Evolutionary conservation across 2,797 vertebrate genomes (phyloP).

Genomic region (Glossophaga mutica): DNA sequence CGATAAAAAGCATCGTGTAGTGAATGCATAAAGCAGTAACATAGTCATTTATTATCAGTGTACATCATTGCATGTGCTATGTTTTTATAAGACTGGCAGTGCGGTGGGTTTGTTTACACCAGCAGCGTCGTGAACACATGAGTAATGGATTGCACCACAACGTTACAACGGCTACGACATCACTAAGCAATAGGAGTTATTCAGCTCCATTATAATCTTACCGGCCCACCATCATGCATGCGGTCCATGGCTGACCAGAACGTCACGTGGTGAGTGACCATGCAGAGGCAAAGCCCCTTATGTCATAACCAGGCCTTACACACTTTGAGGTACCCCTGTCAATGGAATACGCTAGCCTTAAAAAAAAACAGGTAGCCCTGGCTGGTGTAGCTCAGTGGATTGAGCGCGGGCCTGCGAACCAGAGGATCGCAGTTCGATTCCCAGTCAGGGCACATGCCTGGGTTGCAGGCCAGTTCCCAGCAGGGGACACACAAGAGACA

Average conservation of each 20-base stretch:
- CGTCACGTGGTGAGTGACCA: background rate
- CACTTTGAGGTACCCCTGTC: background rate
- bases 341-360: background rate
- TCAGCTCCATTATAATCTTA: background rate
- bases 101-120: background rate
- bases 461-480: no score
- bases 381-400: no score
- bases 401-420: no score
- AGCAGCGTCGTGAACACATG: background rate
- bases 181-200: background rate
- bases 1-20: background rate
- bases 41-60: background rate
- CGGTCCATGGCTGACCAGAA: background rate
- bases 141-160: background rate
- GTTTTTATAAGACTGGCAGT: background rate
- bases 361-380: background rate
- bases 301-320: background rate
- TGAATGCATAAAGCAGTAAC: background rate
- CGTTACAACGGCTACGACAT: background rate
- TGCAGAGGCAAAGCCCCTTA: background rate
- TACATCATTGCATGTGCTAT: background rate
- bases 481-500: no score
- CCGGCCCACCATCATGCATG: background rate
- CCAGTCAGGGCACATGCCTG: no score
- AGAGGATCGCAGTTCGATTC: no score